phyloP scores from a whole-genome alignment of 2,113 vertebrate genomes.

The Falco punctatus region DNA sequence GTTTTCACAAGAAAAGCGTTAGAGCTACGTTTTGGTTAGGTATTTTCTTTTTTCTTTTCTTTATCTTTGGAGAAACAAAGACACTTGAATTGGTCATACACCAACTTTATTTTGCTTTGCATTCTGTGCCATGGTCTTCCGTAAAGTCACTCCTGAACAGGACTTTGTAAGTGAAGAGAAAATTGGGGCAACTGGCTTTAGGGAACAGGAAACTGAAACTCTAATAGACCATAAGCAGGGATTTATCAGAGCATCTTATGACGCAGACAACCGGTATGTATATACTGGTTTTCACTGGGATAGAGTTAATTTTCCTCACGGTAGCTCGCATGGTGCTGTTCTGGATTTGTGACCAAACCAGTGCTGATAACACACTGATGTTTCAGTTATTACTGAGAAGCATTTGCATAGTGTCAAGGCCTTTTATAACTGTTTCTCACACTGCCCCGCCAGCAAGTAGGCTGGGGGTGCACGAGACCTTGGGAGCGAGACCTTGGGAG shows the following conservation, averaged over 20 bases:
- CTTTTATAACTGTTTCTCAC: background rate
- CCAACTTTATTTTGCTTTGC: background rate
- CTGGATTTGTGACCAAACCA: background rate
- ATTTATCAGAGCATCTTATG: background rate
- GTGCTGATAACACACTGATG: background rate
- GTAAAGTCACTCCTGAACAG: background rate
- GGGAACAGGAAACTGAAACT: background rate
- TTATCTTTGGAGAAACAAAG: background rate
- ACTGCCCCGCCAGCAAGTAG: no score
- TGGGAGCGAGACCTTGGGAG: background rate
- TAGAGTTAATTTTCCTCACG: background rate
- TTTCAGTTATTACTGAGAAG: background rate
- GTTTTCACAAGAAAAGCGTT: background rate
- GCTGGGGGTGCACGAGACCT: background rate
- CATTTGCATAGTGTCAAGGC: background rate
- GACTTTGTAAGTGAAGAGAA: background rate
- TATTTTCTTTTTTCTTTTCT: background rate
- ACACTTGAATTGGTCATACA: background rate
- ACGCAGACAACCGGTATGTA: background rate
- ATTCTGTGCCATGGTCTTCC: background rate
- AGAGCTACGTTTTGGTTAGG: background rate
- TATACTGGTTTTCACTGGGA: background rate
- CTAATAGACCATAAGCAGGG: background rate
- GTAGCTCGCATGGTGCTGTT: background rate
- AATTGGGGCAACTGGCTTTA: background rate